Evolutionary conservation across 2,888 invertebrate species (phyloP), one percentile per base, ranked within the genome.

Genomic region (Erebia ligea): DNA sequence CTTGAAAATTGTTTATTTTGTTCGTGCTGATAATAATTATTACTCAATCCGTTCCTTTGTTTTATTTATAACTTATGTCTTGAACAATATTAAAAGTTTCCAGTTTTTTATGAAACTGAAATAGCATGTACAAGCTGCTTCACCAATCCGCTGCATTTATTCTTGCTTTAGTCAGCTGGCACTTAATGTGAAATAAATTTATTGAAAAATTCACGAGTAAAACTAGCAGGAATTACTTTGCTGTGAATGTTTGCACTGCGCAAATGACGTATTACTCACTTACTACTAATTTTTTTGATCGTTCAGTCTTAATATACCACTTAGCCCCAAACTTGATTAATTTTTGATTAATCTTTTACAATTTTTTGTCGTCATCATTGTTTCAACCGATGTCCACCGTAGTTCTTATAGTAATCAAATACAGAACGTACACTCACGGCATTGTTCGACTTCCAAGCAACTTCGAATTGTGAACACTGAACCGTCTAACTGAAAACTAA

Each of bases 391-490:
- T 48, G 15, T 1, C 3, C 15, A 15, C 15, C n/a, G 15, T 4
- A 15, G 48, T 25, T 59, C 6, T 34, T 57, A 25, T 57, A 13
- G 57, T 57, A 25, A 34, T 34, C 4, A 13, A 21, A 57, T 15
- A 11, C 34, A 25, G 11, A 13, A n/a, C n/a, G 17, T 59, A 17
- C 57, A 15, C 15, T 57, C 21, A 19, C 4, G 11, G 25, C 4
- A 17, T 4, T 15, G 15, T 61, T 15, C 21, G 45, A 61, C 13
- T 48, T 62, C 21, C 62, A 48, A 25, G 48, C 45, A 62, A 45
- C 45, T 62, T 48, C 13, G 62, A 48, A 61, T 19, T 61, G 59
- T 61, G 62, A 45, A 62, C 62, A 62, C 21, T 62, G 62, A 62
- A 21, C 15, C 15, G 21, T 21, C 21, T 48, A 48, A 62, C 48